Evolutionary conservation across 2,113 vertebrate genomes (phyloP).

Genomic region (Xenotilapia longispinis): DNA sequence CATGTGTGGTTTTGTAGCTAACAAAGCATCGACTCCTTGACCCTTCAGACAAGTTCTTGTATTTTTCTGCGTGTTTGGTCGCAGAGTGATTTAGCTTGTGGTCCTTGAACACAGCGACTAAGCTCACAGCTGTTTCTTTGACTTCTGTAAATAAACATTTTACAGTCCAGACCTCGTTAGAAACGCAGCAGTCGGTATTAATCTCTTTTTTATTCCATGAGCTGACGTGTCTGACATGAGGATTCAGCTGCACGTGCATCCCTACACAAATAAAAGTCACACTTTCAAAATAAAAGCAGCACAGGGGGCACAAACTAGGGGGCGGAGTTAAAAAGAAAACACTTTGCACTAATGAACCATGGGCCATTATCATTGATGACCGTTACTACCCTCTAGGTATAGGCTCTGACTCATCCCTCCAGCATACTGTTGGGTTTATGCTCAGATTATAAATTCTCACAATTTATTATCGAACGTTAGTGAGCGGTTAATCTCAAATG

Average conservation of each 20-base stretch:
- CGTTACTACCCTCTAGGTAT: neutral
- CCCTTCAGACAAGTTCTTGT: neutral
- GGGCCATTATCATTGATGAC: neutral
- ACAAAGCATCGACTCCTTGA: neutral
- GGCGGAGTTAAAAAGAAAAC: neutral
- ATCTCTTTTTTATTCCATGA: neutral
- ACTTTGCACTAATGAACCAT: neutral
- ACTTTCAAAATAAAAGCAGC: neutral
- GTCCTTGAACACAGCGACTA: neutral
- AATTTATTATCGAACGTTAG: neutral
- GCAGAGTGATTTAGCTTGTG: neutral
- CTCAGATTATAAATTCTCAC: neutral
- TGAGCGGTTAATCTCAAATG: neutral
- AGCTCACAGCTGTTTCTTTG: neutral
- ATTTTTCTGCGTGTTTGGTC: fast-evolving
- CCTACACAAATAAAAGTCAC: neutral
- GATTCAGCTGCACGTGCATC: neutral
- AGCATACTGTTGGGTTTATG: neutral
- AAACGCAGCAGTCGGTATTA: neutral
- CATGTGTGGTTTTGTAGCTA: fast-evolving
- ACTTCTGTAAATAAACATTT: neutral
- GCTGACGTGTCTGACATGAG: neutral
- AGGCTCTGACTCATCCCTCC: neutral
- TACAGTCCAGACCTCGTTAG: neutral
- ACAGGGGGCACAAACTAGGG: fast-evolving